Percentiles rank a stretch among this genome's conserved stretches.
Conservation (phyloP, 2,888 invertebrate genomes). For the Epistrophella euchroma region DNA sequence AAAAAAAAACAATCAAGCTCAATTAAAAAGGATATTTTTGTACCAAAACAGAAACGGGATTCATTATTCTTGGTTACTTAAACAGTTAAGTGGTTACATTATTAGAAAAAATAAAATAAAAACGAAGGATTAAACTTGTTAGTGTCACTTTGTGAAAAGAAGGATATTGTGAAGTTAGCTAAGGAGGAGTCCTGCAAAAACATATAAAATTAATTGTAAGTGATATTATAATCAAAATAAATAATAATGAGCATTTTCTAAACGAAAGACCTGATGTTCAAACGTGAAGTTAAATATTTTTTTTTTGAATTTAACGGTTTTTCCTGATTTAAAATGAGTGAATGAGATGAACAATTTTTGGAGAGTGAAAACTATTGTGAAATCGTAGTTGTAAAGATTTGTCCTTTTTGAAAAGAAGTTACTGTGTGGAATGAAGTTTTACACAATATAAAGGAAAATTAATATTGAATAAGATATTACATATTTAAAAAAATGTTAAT, state of each 20-base stretch:
- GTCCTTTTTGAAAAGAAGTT: neutral
- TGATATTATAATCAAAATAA: conserved; percentile 33
- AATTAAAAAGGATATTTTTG: conserved; percentile 50
- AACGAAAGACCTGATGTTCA: conserved; percentile 56
- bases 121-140: conserved; percentile 27
- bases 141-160: conserved; percentile 43
- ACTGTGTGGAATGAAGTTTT: neutral
- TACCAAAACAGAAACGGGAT: conserved; percentile 36
- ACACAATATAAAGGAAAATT: neutral
- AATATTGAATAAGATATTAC: too few relatives aligned
- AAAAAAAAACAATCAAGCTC: conserved; percentile 45
- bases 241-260: neutral
- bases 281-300: conserved; percentile 21
- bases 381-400: neutral
- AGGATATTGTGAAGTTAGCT: conserved; percentile 38
- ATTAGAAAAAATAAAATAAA: neutral
- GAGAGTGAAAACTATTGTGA: neutral
- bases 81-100: conserved; percentile 11
- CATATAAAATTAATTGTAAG: conserved; percentile 51
- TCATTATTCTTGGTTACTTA: conserved; percentile 6
- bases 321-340: neutral
- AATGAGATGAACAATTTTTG: neutral
- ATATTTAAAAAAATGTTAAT: too few relatives aligned
- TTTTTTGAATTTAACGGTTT: conserved; percentile 65
- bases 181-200: conserved; percentile 37